Percentiles rank a stretch among this genome's conserved stretches.
Conservation (phyloP, 2,113 vertebrate species). For the Perca schrenkii region DNA sequence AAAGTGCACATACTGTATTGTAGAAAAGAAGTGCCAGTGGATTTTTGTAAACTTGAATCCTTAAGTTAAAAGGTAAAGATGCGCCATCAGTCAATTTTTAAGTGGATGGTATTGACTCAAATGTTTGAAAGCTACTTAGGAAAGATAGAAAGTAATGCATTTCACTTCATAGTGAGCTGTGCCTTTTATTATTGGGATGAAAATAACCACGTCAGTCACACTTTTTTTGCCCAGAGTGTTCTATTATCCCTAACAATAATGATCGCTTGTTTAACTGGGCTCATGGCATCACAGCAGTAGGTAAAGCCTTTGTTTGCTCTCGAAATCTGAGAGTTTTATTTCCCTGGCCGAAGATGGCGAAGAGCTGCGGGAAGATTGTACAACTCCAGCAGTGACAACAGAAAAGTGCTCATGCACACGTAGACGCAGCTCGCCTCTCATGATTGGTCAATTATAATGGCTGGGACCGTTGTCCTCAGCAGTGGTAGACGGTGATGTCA, state of each 20-base stretch:
- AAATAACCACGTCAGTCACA: not conserved
- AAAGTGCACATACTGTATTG: not conserved
- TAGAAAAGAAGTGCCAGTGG: no score
- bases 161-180: not conserved
- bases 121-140: not conserved
- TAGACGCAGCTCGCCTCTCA: not conserved
- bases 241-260: slow-evolving; percentile 7
- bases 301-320: slow-evolving; percentile 28
- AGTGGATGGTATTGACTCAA: not conserved
- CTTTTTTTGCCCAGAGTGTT: not conserved
- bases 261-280: slow-evolving; percentile 27
- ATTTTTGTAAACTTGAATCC: not conserved
- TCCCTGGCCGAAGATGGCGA: not conserved
- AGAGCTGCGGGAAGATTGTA: not conserved
- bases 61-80: not conserved
- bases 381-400: slow-evolving; percentile 5
- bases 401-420: not conserved
- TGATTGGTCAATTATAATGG: slow-evolving; percentile 27
- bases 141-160: not conserved
- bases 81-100: not conserved
- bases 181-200: not conserved
- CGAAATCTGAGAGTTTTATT: not conserved
- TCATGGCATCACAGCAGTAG: not conserved
- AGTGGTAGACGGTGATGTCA: slow-evolving; percentile 53
- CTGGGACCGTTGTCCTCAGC: slow-evolving; percentile 48